These are phyloP conservation scores for Cylloceria caligata DNA, from an alignment of 2,888 invertebrate genomes.

Conservation along the genomic window DNA sequence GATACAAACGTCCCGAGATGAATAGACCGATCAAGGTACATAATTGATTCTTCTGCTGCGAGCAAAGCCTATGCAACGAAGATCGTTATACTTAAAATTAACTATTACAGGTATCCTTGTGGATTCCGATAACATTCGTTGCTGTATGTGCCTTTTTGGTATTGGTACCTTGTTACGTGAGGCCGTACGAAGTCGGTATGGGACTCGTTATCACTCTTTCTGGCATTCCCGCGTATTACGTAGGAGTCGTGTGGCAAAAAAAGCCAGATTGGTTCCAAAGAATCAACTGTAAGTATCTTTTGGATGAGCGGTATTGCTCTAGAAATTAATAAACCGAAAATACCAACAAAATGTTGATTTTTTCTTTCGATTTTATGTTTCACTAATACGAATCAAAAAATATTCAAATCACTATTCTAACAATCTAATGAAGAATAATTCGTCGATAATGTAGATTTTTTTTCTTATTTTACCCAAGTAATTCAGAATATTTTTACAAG, in stretches of 20 bases:
- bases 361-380: no score
- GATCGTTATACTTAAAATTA: not conserved
- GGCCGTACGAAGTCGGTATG: slow-evolving; percentile 92
- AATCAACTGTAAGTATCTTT: slow-evolving; percentile 86
- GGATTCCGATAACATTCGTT: slow-evolving; percentile 92
- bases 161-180: slow-evolving; percentile 91
- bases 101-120: slow-evolving; percentile 87
- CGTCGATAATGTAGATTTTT: no score
- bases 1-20: slow-evolving; percentile 92
- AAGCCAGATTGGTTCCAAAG: slow-evolving; percentile 88
- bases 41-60: not conserved
- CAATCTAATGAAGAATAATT: no score
- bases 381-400: no score
- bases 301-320: not conserved
- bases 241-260: slow-evolving; percentile 89
- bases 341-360: no score
- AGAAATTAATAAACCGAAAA: no score
- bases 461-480: no score
- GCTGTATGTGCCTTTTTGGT: slow-evolving; percentile 91
- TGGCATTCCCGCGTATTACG: slow-evolving; percentile 93
- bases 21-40: slow-evolving; percentile 93
- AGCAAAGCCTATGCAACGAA: not conserved
- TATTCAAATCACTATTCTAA: no score
- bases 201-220: slow-evolving; percentile 92
- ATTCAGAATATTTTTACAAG: no score